Base-by-base conservation (phyloP, 1,140 invertebrate species). In the Drosophila teissieri region DNA sequence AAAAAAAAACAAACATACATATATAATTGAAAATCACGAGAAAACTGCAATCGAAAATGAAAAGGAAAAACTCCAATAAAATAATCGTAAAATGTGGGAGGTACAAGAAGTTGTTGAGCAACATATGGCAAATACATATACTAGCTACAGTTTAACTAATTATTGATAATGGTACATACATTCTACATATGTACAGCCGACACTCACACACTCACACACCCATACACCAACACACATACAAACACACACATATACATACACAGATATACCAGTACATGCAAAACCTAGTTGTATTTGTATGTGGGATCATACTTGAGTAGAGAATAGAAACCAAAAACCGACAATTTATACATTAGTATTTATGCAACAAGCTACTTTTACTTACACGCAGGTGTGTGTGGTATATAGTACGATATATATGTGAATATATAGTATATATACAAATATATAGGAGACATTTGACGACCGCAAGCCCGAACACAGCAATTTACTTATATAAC, bases 121-220 rank as follows among this genome's bases (percentile, higher is more conserved):
- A 68, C 39, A 48, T 22, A 63, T 64, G 53, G 53, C 53, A 61
- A 57, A 78, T 31, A 63, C 36, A 68, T 53, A 69, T 61, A 80
- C 54, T 67, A 76, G 74, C 63, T 52, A 61, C 56, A 56, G 62
- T 70, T 73, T 42, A 61, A 70, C 51, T 70, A 84, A 73, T 72
- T 82, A 73, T 76, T 63, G 69, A 75, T 74, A 73, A 81, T 34
- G 73, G 83, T 86, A 88, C 83, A 86, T 86, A 86, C 83, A 86
- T 79, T 86, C 84, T 86, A 88, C 84, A 89, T 88, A 88, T 88
- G 83, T 88, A 83, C 80, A 73, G 70, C 63, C 78, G 60, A 64
- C 65, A 65, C 54, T 60, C 19, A 51, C 19, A 24, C 39, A 68
- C 42, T 11, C 1, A 11, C 36, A 39, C 3, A 45, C n/a, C n/a